Evolutionary conservation across 2,797 vertebrate genomes (phyloP).

Genomic region (Micrastur ruficollis): DNA sequence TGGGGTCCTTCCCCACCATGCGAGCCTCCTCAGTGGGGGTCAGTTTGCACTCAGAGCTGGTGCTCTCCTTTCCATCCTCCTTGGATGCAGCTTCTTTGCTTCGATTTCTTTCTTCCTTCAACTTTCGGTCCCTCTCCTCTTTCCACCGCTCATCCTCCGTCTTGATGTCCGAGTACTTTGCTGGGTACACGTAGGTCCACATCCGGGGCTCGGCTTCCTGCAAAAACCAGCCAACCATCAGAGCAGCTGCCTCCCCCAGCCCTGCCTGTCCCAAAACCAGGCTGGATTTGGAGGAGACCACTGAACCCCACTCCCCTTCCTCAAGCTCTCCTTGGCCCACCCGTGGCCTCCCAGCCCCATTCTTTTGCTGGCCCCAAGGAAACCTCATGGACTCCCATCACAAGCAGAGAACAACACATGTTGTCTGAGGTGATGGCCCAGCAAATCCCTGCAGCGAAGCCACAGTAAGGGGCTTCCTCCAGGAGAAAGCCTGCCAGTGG

Average conservation of each 20-base stretch:
- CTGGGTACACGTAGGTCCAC: constrained; percentile 90
- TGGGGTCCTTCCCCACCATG: constrained; percentile 86
- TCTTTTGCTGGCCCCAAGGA: not conserved
- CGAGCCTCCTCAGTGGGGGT: constrained; percentile 84
- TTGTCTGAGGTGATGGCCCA: not conserved
- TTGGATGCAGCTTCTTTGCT: constrained; percentile 84
- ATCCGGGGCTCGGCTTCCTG: constrained; percentile 87
- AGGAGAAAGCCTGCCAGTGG: not conserved
- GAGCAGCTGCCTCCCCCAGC: not conserved
- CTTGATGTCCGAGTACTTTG: constrained; percentile 86
- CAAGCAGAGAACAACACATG: rapidly evolving
- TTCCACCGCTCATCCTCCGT: constrained; percentile 88
- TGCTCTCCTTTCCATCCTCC: constrained; percentile 87
- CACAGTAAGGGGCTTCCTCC: not conserved
- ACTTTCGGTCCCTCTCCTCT: constrained; percentile 84
- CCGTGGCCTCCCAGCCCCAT: not conserved
- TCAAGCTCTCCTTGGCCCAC: not conserved
- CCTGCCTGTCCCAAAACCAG: not conserved
- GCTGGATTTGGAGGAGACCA: not conserved
- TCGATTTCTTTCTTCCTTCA: constrained; percentile 85
- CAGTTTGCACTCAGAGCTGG: constrained; percentile 81
- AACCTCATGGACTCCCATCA: not conserved
- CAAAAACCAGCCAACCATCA: not conserved
- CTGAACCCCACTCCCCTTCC: not conserved
- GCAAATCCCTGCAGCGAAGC: not conserved